Conservation (phyloP, 2,797 vertebrate species). For the Pseudomugil gertrudae region DNA sequence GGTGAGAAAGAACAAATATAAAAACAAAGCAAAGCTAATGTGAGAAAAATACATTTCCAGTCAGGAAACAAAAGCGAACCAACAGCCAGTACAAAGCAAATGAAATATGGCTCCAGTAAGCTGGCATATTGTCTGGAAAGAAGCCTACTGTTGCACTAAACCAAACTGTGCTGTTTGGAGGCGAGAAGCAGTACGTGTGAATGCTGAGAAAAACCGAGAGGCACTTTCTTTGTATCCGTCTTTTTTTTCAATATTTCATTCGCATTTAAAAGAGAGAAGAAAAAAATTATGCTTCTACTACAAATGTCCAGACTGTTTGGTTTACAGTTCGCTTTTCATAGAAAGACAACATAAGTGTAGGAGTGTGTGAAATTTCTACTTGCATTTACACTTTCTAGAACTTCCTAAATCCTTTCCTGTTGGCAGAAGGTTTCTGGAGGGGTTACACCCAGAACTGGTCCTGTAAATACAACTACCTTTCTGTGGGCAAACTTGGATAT, state of each 20-base stretch:
- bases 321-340: neutral
- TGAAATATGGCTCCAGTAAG: slow-evolving; percentile 42
- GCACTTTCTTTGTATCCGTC: slow-evolving; percentile 38
- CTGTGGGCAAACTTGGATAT: no score
- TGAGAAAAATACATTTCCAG: slow-evolving; percentile 19
- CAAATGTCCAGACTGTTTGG: neutral
- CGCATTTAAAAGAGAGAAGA: neutral
- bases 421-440: no score
- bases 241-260: neutral
- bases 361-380: neutral
- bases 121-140: slow-evolving; percentile 48
- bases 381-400: no score
- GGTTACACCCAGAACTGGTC: no score
- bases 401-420: no score
- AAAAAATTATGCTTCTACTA: neutral
- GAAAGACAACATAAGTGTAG: no score
- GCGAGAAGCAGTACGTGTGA: slow-evolving; percentile 43
- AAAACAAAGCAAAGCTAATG: slow-evolving; percentile 16
- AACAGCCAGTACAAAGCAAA: slow-evolving; percentile 12
- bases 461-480: no score
- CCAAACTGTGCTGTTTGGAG: slow-evolving; percentile 43
- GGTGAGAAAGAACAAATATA: slow-evolving; percentile 10
- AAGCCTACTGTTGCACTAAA: slow-evolving; percentile 27
- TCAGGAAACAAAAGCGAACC: neutral
- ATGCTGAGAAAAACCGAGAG: slow-evolving; percentile 37